Evolutionary conservation across 2,797 vertebrate species (phyloP), one percentile per base, ranked within the genome.

Genomic region (Myotis myotis): DNA sequence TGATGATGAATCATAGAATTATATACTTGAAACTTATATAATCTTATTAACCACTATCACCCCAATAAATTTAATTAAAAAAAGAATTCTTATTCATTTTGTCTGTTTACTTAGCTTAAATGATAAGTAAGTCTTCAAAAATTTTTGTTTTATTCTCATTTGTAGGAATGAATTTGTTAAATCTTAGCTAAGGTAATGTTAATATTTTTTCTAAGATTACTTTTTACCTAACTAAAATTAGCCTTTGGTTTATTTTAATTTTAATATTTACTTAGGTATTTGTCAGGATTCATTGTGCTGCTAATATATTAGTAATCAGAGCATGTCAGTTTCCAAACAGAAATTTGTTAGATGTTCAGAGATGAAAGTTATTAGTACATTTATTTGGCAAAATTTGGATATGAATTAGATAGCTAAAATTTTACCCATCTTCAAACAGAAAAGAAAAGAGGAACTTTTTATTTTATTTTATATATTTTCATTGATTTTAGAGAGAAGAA

Each of bases 211-310:
- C 33, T 38, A 64, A 72, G 62, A 51, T 82, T 87, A 89, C 11
- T 93, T 96, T 95, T 93, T 81, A 89, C 89, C 6, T 84, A 80
- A 66, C 36, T 87, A 36, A 74, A 92, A 87, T 90, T 96, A 81
- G 49, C 36, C 72, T 93, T 91, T 82, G 36, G 47, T 94, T 91
- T 91, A 80, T 85, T 94, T 90, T 44, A 87, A 20, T 68, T 17
- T 72, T 91, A 93, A 20, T 95, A 87, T 93, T 96, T 94, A 93
- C 66, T 91, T 96, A 93, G 70, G 71, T 89, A 22, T 89, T 93
- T 80, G n/a, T 71, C 53, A 86, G 57, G 38, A 70, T 83, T 94
- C n/a, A 60, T 83, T 86, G 44, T 89, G 8, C 28, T 89, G 10
- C 81, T 82, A 93, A 87, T 83, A 92, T 83, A 72, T 85, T 90